Evolutionary conservation across 2,113 vertebrate species (phyloP).

Genomic region (Notothenia coriiceps): DNA sequence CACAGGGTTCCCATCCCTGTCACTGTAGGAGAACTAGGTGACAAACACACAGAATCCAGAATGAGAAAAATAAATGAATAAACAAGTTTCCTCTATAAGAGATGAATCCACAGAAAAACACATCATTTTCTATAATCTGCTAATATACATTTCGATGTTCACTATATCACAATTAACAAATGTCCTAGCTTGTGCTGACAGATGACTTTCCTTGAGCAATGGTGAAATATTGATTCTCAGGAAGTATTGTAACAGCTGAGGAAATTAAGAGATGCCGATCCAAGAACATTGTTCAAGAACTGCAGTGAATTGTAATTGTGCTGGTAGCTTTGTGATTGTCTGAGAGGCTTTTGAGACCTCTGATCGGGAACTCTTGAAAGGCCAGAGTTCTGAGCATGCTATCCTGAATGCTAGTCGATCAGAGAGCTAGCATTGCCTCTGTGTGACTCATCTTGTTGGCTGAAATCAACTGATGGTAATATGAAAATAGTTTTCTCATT

Average conservation of each 20-base stretch:
- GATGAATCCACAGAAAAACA: slow-evolving; percentile 15
- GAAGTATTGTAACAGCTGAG: not conserved
- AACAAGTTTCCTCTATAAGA: not conserved
- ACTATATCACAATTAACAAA: slow-evolving; percentile 16
- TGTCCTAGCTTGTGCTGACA: not conserved
- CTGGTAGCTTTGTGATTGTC: slow-evolving; percentile 53
- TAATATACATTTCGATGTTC: not conserved
- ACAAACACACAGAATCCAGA: slow-evolving; percentile 3
- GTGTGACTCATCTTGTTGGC: slow-evolving; percentile 45
- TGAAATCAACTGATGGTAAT: slow-evolving; percentile 36
- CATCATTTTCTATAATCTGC: not conserved
- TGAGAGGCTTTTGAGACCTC: slow-evolving; percentile 48
- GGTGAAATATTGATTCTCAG: slow-evolving; percentile 5
- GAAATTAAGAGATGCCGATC: slow-evolving; percentile 5
- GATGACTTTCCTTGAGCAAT: not conserved
- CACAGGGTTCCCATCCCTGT: slow-evolving; percentile 86
- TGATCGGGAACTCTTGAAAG: slow-evolving; percentile 62
- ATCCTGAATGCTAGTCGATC: slow-evolving; percentile 42
- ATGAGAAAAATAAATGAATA: slow-evolving; percentile 7
- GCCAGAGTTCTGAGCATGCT: slow-evolving; percentile 20
- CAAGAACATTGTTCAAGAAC: slow-evolving; percentile 9
- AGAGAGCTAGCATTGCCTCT: slow-evolving; percentile 7
- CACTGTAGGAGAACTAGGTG: slow-evolving; percentile 90
- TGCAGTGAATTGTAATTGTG: slow-evolving; percentile 33
- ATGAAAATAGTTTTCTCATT: slow-evolving; percentile 17